A percentile compares a stretch with the other conserved stretches of the same genome.
Evolutionary conservation across 2,113 vertebrate genomes (phyloP).

Genomic region (Oreochromis tanganicae): DNA sequence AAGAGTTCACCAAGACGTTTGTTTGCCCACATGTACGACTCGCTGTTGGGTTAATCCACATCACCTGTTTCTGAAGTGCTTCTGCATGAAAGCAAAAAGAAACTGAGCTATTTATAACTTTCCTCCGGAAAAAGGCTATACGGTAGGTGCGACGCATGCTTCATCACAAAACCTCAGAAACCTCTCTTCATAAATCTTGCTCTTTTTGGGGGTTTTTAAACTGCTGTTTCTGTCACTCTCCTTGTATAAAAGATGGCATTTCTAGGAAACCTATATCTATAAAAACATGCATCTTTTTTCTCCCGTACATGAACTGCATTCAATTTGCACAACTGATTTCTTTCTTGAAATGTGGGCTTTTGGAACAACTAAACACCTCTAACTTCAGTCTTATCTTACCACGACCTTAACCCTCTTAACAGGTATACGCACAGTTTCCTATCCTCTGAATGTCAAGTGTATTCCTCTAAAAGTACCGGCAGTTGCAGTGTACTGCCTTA

Average conservation of each 20-base stretch:
- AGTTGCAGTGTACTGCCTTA: not conserved
- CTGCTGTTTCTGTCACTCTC: not conserved
- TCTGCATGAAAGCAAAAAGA: not conserved
- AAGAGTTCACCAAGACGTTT: not conserved
- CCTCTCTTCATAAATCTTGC: not conserved
- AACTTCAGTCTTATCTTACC: not conserved
- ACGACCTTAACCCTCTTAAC: not conserved
- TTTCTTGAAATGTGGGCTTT: not conserved
- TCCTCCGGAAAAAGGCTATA: not conserved
- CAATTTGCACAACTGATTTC: not conserved
- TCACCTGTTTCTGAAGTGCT: not conserved
- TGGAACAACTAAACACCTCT: not conserved
- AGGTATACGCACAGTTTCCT: not conserved
- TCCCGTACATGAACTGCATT: not conserved
- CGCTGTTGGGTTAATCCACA: not conserved
- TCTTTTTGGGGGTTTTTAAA: fast-evolving
- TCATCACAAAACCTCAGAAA: not conserved
- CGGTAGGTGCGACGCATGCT: not conserved
- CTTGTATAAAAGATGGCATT: not conserved
- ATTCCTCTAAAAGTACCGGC: not conserved
- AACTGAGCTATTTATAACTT: not conserved
- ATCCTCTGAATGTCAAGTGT: not conserved
- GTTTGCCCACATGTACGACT: not conserved
- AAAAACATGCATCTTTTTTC: not conserved
- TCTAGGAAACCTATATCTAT: not conserved